Conservation (phyloP, 2,797 vertebrate genomes). For the Neosilurus hyrtlii region DNA sequence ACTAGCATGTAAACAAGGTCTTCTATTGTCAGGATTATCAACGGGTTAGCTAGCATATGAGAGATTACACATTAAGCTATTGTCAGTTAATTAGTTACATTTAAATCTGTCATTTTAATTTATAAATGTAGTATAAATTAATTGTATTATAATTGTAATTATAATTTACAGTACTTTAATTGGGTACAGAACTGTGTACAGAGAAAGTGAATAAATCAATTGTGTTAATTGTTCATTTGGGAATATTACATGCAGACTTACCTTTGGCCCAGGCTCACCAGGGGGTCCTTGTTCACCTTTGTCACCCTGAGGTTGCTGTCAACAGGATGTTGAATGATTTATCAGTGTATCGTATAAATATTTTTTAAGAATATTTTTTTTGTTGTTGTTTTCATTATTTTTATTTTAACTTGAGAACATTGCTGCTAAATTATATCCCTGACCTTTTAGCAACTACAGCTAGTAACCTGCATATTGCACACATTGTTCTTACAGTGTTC, state of each 20-base stretch:
- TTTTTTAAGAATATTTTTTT: background rate
- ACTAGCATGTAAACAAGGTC: background rate
- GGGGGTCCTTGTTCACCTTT: slow-evolving; percentile 64
- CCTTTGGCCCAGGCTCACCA: slow-evolving; percentile 67
- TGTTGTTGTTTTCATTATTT: background rate
- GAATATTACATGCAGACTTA: slow-evolving; percentile 53
- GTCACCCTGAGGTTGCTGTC: slow-evolving; percentile 67
- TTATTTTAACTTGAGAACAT: background rate
- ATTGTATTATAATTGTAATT: no score
- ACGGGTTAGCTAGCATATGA: background rate
- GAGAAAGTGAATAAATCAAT: background rate
- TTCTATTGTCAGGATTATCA: background rate
- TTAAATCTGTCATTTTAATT: background rate
- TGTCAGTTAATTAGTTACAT: background rate
- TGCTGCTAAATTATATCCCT: background rate
- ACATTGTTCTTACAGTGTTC: background rate
- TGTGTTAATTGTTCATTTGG: background rate
- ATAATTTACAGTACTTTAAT: background rate
- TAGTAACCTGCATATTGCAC: background rate
- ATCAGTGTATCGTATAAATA: background rate
- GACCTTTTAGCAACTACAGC: slow-evolving; percentile 43
- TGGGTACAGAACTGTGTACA: background rate
- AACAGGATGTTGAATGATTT: background rate
- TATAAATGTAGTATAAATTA: no score
- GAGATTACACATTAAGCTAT: background rate